These are phyloP conservation scores for Lynx canadensis DNA, from an alignment of 2,113 vertebrate species.

Conservation along the genomic window DNA sequence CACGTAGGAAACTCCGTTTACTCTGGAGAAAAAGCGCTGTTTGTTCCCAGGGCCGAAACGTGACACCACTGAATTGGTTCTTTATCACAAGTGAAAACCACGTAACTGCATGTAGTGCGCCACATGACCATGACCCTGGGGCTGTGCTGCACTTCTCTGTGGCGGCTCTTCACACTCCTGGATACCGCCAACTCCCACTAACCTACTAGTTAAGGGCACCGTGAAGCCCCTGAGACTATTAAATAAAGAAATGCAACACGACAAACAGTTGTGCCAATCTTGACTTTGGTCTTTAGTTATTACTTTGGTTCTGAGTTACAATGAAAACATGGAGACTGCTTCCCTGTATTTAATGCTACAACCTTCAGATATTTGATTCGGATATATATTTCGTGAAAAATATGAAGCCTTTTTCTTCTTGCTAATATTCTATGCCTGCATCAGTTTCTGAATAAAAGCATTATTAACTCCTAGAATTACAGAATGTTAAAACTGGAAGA, in stretches of 20 bases:
- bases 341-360: not conserved
- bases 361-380: not conserved
- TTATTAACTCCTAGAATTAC: not conserved
- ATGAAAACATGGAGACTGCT: not conserved
- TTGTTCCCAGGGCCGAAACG: not conserved
- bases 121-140: rapidly evolving
- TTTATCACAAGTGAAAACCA: rapidly evolving
- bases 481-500: not conserved
- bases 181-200: not conserved
- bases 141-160: rapidly evolving
- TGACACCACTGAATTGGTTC: not conserved
- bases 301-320: not conserved
- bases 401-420: not conserved
- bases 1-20: not conserved
- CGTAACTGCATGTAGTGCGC: rapidly evolving
- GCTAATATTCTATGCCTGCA: not conserved
- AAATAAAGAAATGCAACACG: not conserved
- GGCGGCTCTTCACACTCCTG: not conserved
- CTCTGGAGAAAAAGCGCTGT: not conserved
- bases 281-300: not conserved
- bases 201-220: not conserved
- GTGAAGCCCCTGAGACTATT: not conserved
- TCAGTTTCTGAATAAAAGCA: not conserved
- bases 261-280: not conserved
- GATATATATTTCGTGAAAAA: not conserved